Conservation (phyloP, 35 echinoderm and acorn worm species). For the Acanthaster planci region DNA sequence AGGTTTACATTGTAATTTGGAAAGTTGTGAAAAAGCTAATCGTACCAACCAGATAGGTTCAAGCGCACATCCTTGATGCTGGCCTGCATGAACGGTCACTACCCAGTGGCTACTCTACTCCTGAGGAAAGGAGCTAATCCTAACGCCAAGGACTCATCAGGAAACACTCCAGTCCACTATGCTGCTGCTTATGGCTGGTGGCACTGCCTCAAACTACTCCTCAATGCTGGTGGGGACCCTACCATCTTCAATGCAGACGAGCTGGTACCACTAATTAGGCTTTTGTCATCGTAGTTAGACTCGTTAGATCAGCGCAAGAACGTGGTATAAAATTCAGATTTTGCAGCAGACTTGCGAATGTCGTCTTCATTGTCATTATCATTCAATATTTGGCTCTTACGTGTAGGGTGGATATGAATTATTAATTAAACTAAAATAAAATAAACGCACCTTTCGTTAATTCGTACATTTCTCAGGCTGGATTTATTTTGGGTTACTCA, state of each 20-base stretch:
- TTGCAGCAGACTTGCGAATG: not conserved
- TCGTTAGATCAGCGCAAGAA: not conserved
- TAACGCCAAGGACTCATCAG: conserved; percentile 80
- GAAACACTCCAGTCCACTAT: conserved; percentile 85
- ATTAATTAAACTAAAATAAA: too few species aligned
- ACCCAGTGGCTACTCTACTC: conserved; percentile 68
- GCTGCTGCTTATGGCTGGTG: conserved; percentile 92
- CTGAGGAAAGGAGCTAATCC: conserved; percentile 81
- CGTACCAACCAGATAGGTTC: conserved; percentile 62
- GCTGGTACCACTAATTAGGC: not conserved
- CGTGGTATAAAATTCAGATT: not conserved
- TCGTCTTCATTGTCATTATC: not conserved
- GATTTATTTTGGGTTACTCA: too few species aligned
- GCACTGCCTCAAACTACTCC: conserved; percentile 65
- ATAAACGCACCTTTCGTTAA: too few species aligned
- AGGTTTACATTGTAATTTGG: too few species aligned
- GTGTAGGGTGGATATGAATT: too few species aligned
- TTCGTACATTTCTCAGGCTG: too few species aligned
- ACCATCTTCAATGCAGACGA: conserved; percentile 84
- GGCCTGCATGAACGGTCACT: conserved; percentile 91
- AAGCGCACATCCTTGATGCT: conserved; percentile 75
- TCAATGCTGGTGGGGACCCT: conserved; percentile 74
- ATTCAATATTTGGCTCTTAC: not conserved
- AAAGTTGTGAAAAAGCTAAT: not conserved
- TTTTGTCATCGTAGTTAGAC: not conserved